Conservation (phyloP, 2,888 invertebrate genomes). For the Sphaerophoria taeniata region DNA sequence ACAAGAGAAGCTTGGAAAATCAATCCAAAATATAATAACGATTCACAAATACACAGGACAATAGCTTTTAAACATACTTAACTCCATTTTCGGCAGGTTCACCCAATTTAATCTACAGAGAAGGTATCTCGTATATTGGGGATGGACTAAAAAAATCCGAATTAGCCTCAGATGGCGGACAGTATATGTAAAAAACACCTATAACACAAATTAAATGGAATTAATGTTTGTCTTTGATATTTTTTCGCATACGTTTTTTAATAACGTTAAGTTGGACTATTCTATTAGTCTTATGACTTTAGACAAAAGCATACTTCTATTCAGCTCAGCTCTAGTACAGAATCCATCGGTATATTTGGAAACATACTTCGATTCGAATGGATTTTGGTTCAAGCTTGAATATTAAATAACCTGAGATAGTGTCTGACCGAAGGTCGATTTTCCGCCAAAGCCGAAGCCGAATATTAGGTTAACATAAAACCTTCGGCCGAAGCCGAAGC, state of each 20-base stretch:
- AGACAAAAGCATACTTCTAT: neutral
- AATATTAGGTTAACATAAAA: no score
- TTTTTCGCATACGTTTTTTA: neutral
- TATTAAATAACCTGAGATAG: neutral
- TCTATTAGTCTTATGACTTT: neutral
- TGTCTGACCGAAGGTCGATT: neutral
- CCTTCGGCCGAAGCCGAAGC: no score
- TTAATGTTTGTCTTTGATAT: conserved; percentile 16
- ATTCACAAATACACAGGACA: conserved; percentile 61
- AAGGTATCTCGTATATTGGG: conserved; percentile 59
- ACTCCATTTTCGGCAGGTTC: conserved; percentile 20
- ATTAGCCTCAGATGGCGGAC: conserved; percentile 57
- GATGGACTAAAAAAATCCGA: conserved; percentile 59
- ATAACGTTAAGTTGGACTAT: neutral
- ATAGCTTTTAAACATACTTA: conserved; percentile 53
- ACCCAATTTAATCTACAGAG: conserved; percentile 51
- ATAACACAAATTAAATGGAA: conserved; percentile 63
- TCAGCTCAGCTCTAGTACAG: neutral
- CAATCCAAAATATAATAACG: conserved; percentile 43
- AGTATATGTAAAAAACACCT: conserved; percentile 64
- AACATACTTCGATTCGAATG: neutral
- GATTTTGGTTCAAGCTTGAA: neutral
- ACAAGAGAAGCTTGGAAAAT: conserved; percentile 36
- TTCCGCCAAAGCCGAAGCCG: no score
- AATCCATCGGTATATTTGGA: neutral